Evolutionary conservation across 2,113 vertebrate species (phyloP).

Genomic region (Machaerirhynchus nigripectus): DNA sequence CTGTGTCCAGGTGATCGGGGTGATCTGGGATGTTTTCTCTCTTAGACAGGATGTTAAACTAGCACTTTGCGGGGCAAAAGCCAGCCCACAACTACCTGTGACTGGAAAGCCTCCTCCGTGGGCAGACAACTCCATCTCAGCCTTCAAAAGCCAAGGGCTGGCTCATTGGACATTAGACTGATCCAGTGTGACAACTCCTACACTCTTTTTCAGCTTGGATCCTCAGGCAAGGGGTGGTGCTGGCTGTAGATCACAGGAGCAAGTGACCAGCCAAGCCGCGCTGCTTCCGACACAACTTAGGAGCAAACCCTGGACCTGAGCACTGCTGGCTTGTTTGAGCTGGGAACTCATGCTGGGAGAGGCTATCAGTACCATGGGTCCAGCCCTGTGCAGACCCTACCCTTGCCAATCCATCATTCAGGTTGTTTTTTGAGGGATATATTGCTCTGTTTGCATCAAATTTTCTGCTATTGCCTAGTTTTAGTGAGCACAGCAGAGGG

Average conservation of each 20-base stretch:
- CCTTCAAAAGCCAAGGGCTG: background rate
- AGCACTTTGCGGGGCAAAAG: background rate
- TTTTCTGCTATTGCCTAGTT: background rate
- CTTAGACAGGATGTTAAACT: background rate
- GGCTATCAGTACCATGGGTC: background rate
- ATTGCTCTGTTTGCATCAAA: background rate
- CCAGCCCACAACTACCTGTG: background rate
- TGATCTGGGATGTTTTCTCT: background rate
- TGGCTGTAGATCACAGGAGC: background rate
- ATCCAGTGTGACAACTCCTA: background rate
- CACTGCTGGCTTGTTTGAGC: background rate
- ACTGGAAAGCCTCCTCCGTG: background rate
- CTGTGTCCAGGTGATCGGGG: background rate
- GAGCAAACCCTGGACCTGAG: accelerated
- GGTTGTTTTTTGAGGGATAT: background rate
- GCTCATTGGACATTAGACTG: background rate
- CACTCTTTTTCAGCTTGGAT: background rate
- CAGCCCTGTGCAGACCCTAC: background rate
- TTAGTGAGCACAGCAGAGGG: accelerated
- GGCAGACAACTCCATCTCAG: background rate
- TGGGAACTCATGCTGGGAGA: background rate
- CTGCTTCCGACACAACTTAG: background rate
- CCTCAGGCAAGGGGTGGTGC: background rate
- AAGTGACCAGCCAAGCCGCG: accelerated
- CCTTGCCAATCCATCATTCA: background rate